phyloP scores from a whole-genome alignment of 2,797 vertebrate species.

The Lutjanus argentimaculatus region DNA sequence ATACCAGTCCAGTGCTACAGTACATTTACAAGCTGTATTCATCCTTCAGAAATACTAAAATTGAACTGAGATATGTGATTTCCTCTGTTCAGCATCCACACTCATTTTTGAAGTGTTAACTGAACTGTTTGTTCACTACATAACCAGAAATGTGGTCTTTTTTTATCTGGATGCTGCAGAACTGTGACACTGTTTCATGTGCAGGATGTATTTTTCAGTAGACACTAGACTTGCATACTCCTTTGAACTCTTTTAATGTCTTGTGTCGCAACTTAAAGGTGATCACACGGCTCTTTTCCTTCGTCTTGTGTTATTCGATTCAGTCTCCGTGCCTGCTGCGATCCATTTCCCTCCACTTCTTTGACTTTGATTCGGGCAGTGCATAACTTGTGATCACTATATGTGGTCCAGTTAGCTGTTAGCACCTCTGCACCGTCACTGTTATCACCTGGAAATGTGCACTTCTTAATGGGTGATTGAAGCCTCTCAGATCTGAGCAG shows the following conservation, averaged over 20 bases:
- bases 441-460: slow-evolving; percentile 73
- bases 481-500: slow-evolving; percentile 51
- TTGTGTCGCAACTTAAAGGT: not conserved
- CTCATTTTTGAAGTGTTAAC: not conserved
- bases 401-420: slow-evolving; percentile 48
- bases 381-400: slow-evolving; percentile 4
- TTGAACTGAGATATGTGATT: not conserved
- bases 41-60: not conserved
- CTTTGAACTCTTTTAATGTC: slow-evolving; percentile 2
- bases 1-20: not conserved
- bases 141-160: not conserved
- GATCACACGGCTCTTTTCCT: not conserved
- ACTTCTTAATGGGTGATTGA: slow-evolving; percentile 50
- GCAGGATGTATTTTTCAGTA: not conserved
- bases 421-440: slow-evolving; percentile 59
- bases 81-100: not conserved
- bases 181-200: not conserved
- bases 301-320: not conserved
- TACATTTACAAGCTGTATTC: not conserved
- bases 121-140: not conserved
- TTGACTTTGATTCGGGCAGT: slow-evolving; percentile 14
- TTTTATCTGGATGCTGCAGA: not conserved
- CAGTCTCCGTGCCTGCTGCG: not conserved
- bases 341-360: slow-evolving; percentile 39
- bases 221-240: no score